A percentile compares a stretch with the other conserved stretches of the same genome.
phyloP scores from a whole-genome alignment of 1,140 invertebrate species.

The Oscheius sp. region DNA sequence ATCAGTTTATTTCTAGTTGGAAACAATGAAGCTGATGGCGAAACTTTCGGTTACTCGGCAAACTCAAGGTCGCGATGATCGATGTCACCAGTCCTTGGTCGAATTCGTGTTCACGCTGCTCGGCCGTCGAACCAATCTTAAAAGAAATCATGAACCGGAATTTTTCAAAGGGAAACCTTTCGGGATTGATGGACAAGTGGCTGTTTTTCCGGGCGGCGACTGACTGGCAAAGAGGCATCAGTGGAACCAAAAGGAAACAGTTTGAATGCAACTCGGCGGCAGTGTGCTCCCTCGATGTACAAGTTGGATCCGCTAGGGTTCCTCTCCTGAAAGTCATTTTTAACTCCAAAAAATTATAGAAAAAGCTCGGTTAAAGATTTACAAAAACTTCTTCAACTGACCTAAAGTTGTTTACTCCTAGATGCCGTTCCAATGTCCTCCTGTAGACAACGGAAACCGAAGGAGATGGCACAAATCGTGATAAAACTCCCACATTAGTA shows the following conservation, averaged over 20 bases:
- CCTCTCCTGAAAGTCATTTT: conserved; percentile 45
- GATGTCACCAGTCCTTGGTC: conserved; percentile 23
- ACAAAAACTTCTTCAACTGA: background rate
- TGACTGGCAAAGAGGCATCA: conserved; percentile 54
- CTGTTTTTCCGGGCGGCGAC: conserved; percentile 21
- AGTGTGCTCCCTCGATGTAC: conserved; percentile 47
- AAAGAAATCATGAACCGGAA: background rate
- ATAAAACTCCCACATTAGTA: conserved; percentile 50
- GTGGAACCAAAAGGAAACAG: conserved; percentile 58
- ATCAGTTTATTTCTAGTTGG: too few relatives aligned
- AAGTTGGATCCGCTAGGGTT: conserved; percentile 58
- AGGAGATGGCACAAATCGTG: conserved; percentile 55
- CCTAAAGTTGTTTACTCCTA: conserved; percentile 39
- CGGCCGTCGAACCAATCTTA: conserved; percentile 17
- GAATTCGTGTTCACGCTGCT: conserved; percentile 30
- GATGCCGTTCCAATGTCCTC: conserved; percentile 55
- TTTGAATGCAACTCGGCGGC: conserved; percentile 55
- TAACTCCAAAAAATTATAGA: background rate
- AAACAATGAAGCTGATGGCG: too few relatives aligned
- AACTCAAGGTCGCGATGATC: background rate
- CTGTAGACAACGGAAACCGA: conserved; percentile 57
- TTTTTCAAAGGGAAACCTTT: background rate
- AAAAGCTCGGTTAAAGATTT: background rate
- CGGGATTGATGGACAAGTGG: conserved; percentile 27
- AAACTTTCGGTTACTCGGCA: background rate